These are phyloP conservation scores for Zeus faber DNA, from an alignment of 2,113 vertebrate species.

Conservation along the genomic window DNA sequence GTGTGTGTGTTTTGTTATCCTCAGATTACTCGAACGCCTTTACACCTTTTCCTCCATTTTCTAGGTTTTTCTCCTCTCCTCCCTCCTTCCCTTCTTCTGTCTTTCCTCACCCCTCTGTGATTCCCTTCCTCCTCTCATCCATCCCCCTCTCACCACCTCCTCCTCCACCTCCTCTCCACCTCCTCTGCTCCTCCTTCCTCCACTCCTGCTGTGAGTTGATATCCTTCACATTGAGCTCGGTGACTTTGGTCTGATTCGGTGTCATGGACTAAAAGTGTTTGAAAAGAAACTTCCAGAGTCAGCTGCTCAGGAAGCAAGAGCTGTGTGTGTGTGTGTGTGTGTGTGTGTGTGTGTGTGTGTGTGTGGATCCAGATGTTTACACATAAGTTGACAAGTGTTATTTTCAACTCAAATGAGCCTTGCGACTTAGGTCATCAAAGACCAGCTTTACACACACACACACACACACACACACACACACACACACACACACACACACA, in stretches of 20 bases:
- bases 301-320: neutral
- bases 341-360: conserved; percentile 2
- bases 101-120: neutral
- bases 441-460: conserved; percentile 1
- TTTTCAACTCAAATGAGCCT: neutral
- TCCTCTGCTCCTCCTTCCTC: neutral
- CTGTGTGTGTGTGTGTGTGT: neutral
- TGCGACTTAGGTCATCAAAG: neutral
- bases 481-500: conserved; percentile 17
- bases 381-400: neutral
- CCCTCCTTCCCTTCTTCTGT: neutral
- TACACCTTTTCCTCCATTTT: neutral
- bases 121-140: neutral
- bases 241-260: neutral
- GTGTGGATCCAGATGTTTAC: neutral
- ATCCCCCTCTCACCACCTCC: neutral
- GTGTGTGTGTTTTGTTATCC: neutral
- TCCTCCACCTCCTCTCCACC: neutral
- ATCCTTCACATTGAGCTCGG: neutral
- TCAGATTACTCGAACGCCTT: too few relatives aligned
- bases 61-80: neutral
- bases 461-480: conserved; percentile 18
- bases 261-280: neutral
- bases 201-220: neutral
- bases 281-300: neutral